Base-by-base conservation (phyloP, 2,797 vertebrate genomes). In the Chromobotia macracanthus region DNA sequence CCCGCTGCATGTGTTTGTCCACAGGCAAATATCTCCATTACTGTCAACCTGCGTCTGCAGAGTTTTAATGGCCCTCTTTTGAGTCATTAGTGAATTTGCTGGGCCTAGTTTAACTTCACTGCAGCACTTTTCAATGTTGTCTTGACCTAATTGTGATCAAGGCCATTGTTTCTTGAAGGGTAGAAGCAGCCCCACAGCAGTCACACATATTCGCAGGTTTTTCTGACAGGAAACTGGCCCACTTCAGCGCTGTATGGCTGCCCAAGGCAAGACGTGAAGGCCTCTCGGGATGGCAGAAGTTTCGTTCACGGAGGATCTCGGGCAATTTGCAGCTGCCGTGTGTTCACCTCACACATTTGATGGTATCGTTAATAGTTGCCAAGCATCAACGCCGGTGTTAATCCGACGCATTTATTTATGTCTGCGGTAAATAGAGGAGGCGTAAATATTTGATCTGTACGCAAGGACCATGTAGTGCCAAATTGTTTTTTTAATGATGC, bases 11-110 rank as follows among this genome's bases (percentile, higher is more conserved):
- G 85, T 86, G 72, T 88, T 88, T 94, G 91, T 91, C 93, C 91
- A 92, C 88, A 85, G 94, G 93, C 92, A 81, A 89, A 91, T 93
- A 91, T 93, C 88, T 94, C 92, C 93, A 94, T 95, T 94, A 95
- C 92, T 90, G 94, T 94, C 94, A 92, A 16, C 84, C 84, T 87
- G 85, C 87, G 93, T 94, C 90, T 91, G 84, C 87, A 76, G 86
- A 76, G 18, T 68, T 77, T 50, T 87, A 89, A 90, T 86, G 90
- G 90, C 91, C 84, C 88, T 91, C 89, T 91, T 76, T 48, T 90
- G 92, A 90, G 86, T 94, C 92, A 92, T 94, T 92, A 93, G 86
- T 89, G 41, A 58, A 89, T 89, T 90, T 89, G 67, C 88, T 88
- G 84, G 73, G 80, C 55, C 87, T 78, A 73, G 6, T 87, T 89